Base-by-base conservation (phyloP, 2,888 invertebrate genomes). In the Oscheius sp. region DNA sequence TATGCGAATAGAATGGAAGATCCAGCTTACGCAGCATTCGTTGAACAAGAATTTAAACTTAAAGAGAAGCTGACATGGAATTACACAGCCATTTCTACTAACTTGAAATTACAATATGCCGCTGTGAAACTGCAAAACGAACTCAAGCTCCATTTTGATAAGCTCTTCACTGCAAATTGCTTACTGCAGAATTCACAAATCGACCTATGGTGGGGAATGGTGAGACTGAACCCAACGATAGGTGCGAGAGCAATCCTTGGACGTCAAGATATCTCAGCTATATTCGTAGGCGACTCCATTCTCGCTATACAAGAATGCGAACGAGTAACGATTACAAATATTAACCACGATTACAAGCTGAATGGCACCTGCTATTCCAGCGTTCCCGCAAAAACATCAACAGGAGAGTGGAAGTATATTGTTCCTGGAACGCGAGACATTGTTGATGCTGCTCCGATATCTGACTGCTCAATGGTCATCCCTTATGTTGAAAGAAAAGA, bases 171-270 rank as follows among this genome's bases (percentile, higher is more conserved):
- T n/a, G n/a, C n/a, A n/a, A n/a, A n/a, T n/a, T n/a, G n/a, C n/a
- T n/a, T n/a, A n/a, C n/a, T n/a, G n/a, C n/a, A n/a, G n/a, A n/a
- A n/a, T n/a, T n/a, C n/a, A n/a, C n/a, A n/a, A 47, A 47, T 68
- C 26, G 64, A 63, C 4, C 32, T 51, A 2, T 59, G 56, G 6
- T 49, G 51, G 36, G 51, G 51, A 3, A 17, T 71, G 26, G 6
- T 68, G n/a, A 41, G 32, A 0, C 47, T 71, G 17, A 68, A 71
- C 26, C 71, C 71, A 5, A 68, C 71, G 1, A n/a, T 65, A 6
- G 71, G 65, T 12, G 61, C 68, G 45, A 22, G 71, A 6, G 30
- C 68, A 0, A n/a, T 68, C n/a, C 33, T 71, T 9, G 56, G 61
- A 32, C 30, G 68, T 65, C 54, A 71, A 20, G 71, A 71, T 22